Conservation (phyloP, 2,888 invertebrate genomes). For the Scaptomyza caliginosa region DNA sequence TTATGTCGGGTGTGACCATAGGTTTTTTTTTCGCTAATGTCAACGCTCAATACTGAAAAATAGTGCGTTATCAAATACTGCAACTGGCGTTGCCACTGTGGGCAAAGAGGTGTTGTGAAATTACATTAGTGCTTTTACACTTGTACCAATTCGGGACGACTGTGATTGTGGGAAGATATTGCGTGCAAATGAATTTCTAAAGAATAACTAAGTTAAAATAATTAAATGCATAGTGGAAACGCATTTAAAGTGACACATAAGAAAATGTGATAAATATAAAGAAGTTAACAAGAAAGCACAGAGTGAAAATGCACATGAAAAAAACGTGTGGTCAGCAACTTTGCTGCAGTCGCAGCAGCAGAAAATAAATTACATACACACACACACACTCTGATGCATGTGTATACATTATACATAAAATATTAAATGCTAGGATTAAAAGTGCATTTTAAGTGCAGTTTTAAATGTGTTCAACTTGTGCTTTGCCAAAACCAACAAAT, state of each 20-base stretch:
- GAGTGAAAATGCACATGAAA: slow-evolving; percentile 53
- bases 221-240: slow-evolving; percentile 8
- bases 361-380: slow-evolving; percentile 52
- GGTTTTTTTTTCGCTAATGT: background rate
- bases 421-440: slow-evolving; percentile 31
- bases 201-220: background rate
- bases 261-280: slow-evolving; percentile 28
- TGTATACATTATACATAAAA: slow-evolving; percentile 34
- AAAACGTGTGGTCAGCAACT: slow-evolving; percentile 64
- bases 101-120: background rate
- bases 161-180: slow-evolving; percentile 22
- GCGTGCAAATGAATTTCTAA: slow-evolving; percentile 18
- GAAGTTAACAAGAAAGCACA: background rate
- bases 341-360: slow-evolving; percentile 50
- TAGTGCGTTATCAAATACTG: background rate
- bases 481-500: slow-evolving; percentile 17
- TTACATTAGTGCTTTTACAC: slow-evolving; percentile 5
- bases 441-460: slow-evolving; percentile 27
- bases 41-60: background rate
- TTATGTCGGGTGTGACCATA: background rate
- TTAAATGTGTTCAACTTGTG: slow-evolving; percentile 29
- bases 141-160: slow-evolving; percentile 24
- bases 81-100: background rate
- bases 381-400: slow-evolving; percentile 14
- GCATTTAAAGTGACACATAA: slow-evolving; percentile 28